Evolutionary conservation across 2,797 vertebrate genomes (phyloP), one percentile per base, ranked within the genome.

Genomic region (Cichlasoma orientale): DNA sequence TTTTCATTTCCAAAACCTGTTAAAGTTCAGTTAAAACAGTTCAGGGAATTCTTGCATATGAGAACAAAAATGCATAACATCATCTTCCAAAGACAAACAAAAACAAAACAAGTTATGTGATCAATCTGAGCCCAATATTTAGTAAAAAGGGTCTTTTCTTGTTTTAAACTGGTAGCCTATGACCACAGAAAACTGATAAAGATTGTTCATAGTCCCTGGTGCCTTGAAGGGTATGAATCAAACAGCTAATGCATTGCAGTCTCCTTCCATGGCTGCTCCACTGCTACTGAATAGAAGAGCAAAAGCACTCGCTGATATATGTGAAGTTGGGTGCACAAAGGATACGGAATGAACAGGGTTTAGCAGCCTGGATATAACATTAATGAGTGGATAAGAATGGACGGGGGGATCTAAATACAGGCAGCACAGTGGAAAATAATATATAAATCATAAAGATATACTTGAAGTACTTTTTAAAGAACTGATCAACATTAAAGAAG

Each of bases 161-260:
- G 25, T 44, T 63, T 44, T 4, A 41, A 63, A 63, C 16, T 11
- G 59, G 8, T 44, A 36, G 14, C 0, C 36, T 63, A 14, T 63
- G 21, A 44, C 59, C 59, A 63, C 21, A 11, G 21, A 0, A 47
- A 66, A 4, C 9, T 66, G 23, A 0, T 7, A 0, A 27, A 27
- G 9, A 27, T 47, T 25, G 9, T 66, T 41, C 6, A 1, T 4
- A 0, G 13, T 63, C 59, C 14, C 59, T 44, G 7, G 25, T 4
- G 44, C 25, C 25, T 44, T 25, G 44, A 38, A 63, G 1, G 4
- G 52, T n/a, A 5, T 53, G 52, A 54, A 54, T 54, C 52, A 53
- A 53, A 21, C 9, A 23, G 5, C n/a, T 11, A 23, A 21, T 23
- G 52, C 19, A 4, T 23, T 21, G 21, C 53, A 13, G n/a, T 54